phyloP scores from a whole-genome alignment of 2,113 vertebrate species.

The Actenoides hombroni region DNA sequence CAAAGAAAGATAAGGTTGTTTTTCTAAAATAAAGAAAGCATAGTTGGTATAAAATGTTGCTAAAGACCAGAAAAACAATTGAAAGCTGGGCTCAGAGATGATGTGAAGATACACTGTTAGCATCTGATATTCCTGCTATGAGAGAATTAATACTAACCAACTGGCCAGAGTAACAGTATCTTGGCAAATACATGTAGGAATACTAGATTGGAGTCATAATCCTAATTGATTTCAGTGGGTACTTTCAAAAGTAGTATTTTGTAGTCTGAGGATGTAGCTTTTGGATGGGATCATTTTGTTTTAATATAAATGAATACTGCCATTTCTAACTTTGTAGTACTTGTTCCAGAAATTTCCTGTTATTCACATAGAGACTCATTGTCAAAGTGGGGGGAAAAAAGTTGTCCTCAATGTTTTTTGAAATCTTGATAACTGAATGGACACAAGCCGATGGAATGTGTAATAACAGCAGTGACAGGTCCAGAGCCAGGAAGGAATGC shows the following conservation, averaged over 20 bases:
- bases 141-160: background rate
- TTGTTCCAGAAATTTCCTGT: background rate
- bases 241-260: background rate
- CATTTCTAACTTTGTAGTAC: background rate
- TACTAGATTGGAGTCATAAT: background rate
- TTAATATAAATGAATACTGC: background rate
- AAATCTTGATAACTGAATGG: background rate
- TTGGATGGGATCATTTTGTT: background rate
- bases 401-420: background rate
- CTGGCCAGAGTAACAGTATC: background rate
- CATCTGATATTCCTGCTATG: background rate
- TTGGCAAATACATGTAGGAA: background rate
- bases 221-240: rapidly evolving
- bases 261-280: background rate
- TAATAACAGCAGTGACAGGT: background rate
- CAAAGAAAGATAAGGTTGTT: background rate
- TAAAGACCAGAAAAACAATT: background rate
- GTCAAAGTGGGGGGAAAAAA: background rate
- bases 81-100: background rate
- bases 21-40: background rate
- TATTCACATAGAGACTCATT: background rate
- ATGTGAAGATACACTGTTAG: background rate
- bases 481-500: background rate
- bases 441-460: background rate
- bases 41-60: background rate